phyloP scores from a whole-genome alignment of 2,113 vertebrate genomes.

The Phaetusa simplex region DNA sequence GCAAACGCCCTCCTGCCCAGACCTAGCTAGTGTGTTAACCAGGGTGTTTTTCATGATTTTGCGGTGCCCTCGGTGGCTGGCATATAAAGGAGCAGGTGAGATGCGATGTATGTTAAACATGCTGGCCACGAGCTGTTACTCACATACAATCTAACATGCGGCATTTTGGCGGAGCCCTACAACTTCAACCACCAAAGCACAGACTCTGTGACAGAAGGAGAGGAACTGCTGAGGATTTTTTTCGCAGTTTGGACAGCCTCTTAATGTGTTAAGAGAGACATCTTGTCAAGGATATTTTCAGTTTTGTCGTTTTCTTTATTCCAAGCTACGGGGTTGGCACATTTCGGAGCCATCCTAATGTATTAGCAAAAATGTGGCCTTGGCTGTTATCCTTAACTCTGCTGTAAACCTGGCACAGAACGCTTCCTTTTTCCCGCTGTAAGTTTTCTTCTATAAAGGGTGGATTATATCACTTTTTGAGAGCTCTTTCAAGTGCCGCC shows the following conservation, averaged over 20 bases:
- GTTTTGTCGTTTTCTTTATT: constrained; percentile 35
- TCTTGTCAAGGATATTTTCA: constrained; percentile 61
- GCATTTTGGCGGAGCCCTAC: background rate
- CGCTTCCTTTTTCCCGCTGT: background rate
- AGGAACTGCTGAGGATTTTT: constrained; percentile 28
- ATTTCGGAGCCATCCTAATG: background rate
- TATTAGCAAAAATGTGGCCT: constrained; percentile 21
- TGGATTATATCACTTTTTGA: background rate
- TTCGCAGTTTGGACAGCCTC: constrained; percentile 43
- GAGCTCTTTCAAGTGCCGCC: background rate
- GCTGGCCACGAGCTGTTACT: background rate
- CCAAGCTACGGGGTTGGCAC: background rate
- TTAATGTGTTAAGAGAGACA: constrained; percentile 51
- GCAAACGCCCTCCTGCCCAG: background rate
- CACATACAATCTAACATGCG: fast-evolving
- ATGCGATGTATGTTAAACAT: fast-evolving
- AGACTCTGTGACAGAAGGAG: constrained; percentile 58
- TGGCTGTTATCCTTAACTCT: constrained; percentile 5
- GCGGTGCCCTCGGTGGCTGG: background rate
- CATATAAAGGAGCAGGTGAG: background rate
- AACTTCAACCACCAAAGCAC: background rate
- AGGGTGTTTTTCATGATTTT: background rate
- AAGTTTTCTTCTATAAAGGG: background rate
- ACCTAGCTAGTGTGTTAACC: background rate
- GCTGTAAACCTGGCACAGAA: background rate